These are phyloP conservation scores for Cephalopholis sonnerati DNA, from an alignment of 2,113 vertebrate species.

Conservation along the genomic window DNA sequence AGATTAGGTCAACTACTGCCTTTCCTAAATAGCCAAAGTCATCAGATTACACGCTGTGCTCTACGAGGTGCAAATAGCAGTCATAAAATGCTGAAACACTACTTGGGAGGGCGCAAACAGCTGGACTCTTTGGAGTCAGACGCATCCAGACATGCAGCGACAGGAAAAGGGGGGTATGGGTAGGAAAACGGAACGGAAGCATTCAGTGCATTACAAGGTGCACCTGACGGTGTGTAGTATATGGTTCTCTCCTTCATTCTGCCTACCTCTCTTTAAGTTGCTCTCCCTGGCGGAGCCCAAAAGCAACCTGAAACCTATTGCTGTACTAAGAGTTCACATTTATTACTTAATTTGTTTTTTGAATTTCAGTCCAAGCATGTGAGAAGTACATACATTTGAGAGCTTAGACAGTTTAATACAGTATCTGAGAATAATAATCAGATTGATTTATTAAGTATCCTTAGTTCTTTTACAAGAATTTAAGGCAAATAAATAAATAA, in stretches of 20 bases:
- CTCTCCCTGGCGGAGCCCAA: not conserved
- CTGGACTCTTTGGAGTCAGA: constrained; percentile 80
- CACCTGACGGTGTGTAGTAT: constrained; percentile 69
- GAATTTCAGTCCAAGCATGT: not conserved
- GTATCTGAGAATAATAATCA: not conserved
- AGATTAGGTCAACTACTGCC: constrained; percentile 75
- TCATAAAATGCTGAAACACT: constrained; percentile 84
- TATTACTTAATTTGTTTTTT: too few species aligned
- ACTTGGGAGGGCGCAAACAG: constrained; percentile 85
- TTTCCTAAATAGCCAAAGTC: constrained; percentile 80
- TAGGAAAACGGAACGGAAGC: constrained; percentile 71
- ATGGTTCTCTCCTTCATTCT: constrained; percentile 29
- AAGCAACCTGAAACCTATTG: not conserved
- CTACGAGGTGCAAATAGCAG: constrained; percentile 85
- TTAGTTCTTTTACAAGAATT: not conserved
- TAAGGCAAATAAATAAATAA: not conserved
- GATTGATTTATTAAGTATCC: not conserved
- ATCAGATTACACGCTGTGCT: constrained; percentile 83
- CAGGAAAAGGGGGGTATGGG: constrained; percentile 59
- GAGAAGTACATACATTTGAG: not conserved
- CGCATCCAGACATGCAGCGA: constrained; percentile 78
- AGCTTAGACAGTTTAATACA: not conserved
- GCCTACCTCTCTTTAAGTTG: not conserved
- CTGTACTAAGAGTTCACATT: not conserved
- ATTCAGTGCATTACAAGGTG: constrained; percentile 65